Evolutionary conservation across 2,888 invertebrate species (phyloP).

Genomic region (Parochlus steinenii): DNA sequence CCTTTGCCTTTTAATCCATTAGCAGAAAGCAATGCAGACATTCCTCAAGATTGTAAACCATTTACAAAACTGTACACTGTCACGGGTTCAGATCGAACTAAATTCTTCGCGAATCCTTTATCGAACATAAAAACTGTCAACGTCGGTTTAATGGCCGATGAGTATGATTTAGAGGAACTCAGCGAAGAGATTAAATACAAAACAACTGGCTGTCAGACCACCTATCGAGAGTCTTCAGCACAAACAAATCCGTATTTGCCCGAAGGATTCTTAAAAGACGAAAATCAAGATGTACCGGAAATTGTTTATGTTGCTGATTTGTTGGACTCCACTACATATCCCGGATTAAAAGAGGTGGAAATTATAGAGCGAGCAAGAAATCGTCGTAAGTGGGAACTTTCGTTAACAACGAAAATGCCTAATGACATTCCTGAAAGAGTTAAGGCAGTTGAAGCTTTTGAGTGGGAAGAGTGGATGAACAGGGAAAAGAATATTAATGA

Average conservation of each 20-base stretch:
- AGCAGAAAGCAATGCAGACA: not conserved
- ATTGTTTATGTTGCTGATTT: conserved; percentile 22
- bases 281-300: conserved; percentile 23
- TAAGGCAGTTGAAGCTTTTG: conserved; percentile 58
- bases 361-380: conserved; percentile 52
- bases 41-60: not conserved
- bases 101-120: conserved; percentile 15
- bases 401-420: conserved; percentile 36
- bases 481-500: conserved; percentile 64
- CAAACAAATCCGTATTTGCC: conserved; percentile 69
- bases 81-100: conserved; percentile 16
- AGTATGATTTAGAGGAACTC: not conserved
- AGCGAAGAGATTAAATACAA: conserved; percentile 2
- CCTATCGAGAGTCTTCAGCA: conserved; percentile 46
- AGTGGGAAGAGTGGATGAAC: conserved; percentile 67
- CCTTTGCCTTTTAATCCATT: conserved; percentile 5
- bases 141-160: conserved; percentile 8
- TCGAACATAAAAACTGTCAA: conserved; percentile 3
- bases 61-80: conserved; percentile 8
- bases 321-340: conserved; percentile 42
- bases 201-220: conserved; percentile 11
- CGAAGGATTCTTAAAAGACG: conserved; percentile 21
- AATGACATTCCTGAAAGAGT: conserved; percentile 41
- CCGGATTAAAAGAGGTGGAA: conserved; percentile 41
- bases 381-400: conserved; percentile 44